Conservation (phyloP, 2,888 invertebrate species). For the Sinopyrophorus schimmeli region DNA sequence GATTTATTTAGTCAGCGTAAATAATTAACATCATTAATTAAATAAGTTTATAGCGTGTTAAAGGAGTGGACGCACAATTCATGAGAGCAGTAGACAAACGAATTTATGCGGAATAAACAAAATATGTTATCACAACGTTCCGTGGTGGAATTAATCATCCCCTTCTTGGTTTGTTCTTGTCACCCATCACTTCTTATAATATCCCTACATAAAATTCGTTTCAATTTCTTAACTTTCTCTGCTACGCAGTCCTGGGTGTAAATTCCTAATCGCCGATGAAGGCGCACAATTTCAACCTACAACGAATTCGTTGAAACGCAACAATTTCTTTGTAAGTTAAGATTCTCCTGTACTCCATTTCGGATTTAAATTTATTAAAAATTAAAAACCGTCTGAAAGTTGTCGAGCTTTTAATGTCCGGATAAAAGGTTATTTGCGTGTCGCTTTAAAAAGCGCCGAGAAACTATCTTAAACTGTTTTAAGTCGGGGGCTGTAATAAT, state of each 20-base stretch:
- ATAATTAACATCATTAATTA: slow-evolving; percentile 38
- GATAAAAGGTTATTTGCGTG: too few relatives aligned
- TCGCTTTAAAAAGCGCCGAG: too few relatives aligned
- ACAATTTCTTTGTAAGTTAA: too few relatives aligned
- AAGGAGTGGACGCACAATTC: slow-evolving; percentile 32
- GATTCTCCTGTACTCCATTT: too few relatives aligned
- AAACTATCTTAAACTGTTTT: slow-evolving; percentile 19
- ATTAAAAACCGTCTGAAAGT: too few relatives aligned
- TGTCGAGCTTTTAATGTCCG: too few relatives aligned
- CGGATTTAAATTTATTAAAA: too few relatives aligned
- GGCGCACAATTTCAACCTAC: too few relatives aligned
- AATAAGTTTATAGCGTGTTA: slow-evolving; percentile 36
- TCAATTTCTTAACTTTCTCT: slow-evolving; percentile 21
- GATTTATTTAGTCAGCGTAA: slow-evolving; percentile 35
- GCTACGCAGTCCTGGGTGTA: too few relatives aligned
- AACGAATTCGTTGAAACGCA: too few relatives aligned
- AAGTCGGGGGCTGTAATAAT: slow-evolving; percentile 1
- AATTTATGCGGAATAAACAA: slow-evolving; percentile 35
- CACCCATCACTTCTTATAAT: slow-evolving; percentile 22
- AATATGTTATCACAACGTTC: slow-evolving; percentile 36
- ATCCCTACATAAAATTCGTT: slow-evolving; percentile 21
- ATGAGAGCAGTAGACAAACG: slow-evolving; percentile 27
- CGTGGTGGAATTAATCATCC: slow-evolving; percentile 35
- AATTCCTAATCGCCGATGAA: too few relatives aligned
- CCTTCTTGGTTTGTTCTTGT: slow-evolving; percentile 30